Base-by-base conservation (phyloP, 2,113 vertebrate genomes). In the Tor tambroides region DNA sequence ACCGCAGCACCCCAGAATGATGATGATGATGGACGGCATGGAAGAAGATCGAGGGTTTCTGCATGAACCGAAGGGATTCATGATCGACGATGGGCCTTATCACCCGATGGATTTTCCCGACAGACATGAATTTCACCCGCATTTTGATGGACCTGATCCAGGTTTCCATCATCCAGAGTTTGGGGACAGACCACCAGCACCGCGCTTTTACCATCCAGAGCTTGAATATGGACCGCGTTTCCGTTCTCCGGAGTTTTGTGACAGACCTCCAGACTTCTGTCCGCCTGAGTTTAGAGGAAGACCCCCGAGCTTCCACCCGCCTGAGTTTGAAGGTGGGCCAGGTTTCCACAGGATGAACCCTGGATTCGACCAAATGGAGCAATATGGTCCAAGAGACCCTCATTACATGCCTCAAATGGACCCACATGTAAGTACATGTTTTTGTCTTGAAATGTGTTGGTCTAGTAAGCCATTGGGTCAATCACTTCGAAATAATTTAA, bases 251-350 rank as follows among this genome's bases (percentile, higher is more conserved):
- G 32, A 75, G 30, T 77, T 82, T 67, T 9, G 26, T 5, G 71
- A 43, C 8, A 17, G 56, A 65, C 69, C 38, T 51, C 43, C 46
- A 12, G 80, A 81, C 0, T 84, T 86, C 12, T 56, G 43, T 17
- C 30, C 81, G 19, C 87, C 78, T 4, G 86, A 80, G 1, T 89
- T 90, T 32, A 89, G 91, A 89, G 78, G 72, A 6, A 80, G 43
- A 5, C 91, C 26, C 11, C 79, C 85, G 0, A 87, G 21, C 35
- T 74, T 74, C 21, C 67, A 21, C 30, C 54, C 4, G 43, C 83
- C 10, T 12, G 67, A 14, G 85, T 87, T 43, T 85, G 67, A 65
- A 17, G 35, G 88, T 80, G 89, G 87, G 79, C 12, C 84, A 38
- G 1, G 87, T 23, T 89, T 87, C 0, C 90, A 71, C 23, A 15